These are phyloP conservation scores for Meloe dianella DNA, from an alignment of 2,888 invertebrate species.

Conservation along the genomic window DNA sequence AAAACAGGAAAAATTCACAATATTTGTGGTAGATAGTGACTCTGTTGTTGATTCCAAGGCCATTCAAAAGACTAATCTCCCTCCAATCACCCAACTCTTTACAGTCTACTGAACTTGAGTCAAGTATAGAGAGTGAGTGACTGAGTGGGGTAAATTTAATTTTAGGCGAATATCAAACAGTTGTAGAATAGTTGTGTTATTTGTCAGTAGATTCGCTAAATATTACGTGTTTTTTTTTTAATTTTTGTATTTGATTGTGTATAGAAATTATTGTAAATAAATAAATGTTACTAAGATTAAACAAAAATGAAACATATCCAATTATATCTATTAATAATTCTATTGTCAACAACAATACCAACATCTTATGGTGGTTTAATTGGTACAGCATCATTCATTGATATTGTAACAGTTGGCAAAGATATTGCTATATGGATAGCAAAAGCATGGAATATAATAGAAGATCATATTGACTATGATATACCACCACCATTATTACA, in stretches of 20 bases:
- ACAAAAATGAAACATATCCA: not conserved
- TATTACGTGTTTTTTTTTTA: not conserved
- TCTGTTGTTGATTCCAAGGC: not conserved
- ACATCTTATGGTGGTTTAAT: not conserved
- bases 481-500: constrained; percentile 68
- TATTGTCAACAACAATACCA: not conserved
- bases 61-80: not conserved
- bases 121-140: too few relatives aligned
- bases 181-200: not conserved
- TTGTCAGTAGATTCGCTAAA: not conserved
- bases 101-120: constrained; percentile 1
- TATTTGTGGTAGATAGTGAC: not conserved
- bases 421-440: constrained; percentile 67
- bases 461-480: constrained; percentile 61
- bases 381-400: constrained; percentile 54
- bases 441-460: constrained; percentile 70
- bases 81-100: not conserved
- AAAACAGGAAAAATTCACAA: not conserved
- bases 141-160: constrained; percentile 5
- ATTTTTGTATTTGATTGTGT: not conserved
- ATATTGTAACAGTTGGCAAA: constrained; percentile 66
- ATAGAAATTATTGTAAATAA: not conserved
- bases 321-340: not conserved
- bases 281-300: not conserved
- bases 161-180: not conserved